Evolutionary conservation across 2,888 invertebrate genomes (phyloP), one percentile per base, ranked within the genome.

Genomic region (Alentia gelatinosa): DNA sequence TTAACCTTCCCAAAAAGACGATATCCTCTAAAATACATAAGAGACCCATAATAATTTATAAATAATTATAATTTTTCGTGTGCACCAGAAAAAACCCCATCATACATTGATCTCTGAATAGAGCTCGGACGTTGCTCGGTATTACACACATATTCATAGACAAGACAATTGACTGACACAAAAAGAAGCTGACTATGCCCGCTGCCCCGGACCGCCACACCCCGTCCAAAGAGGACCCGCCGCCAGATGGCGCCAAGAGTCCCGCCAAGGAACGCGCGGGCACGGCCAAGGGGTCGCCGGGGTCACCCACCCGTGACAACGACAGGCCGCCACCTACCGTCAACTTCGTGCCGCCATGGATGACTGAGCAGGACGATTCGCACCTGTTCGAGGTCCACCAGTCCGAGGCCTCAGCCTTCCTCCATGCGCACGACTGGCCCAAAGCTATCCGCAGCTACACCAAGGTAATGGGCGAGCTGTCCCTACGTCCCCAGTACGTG

Each of bases 391-490:
- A 95, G 92, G 94, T 95, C 0, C 92, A 94, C 12, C 92, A 95
- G 63, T 95, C 95, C 91, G 96, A 96, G 91, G 96, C 94, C 23
- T 94, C 94, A 74, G 94, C 95, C 90, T 95, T 95, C 91, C 93
- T 94, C 12, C 94, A 95, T 50, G 95, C 94, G 56, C 93, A 94
- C 63, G 94, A 95, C 63, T 95, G 93, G 91, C 92, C 93, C 30
- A 95, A 95, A 93, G 96, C 96, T 7, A 94, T 96, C 89, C 94
- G 95, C 90, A 95, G 95, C 91, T 96, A 95, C 90, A 94, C 95
- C 15, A 95, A 95, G 95, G 96, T 96, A 91, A 90, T 19, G 37
- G 19, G 35, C 23, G 30, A 75, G 39, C 40, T 35, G n/a, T 89
- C 42, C 79, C 79, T 33, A 26, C n/a, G 26, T 90, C 79, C 56